phyloP scores from a whole-genome alignment of 1,140 invertebrate species.

The Chymomyza costata region DNA sequence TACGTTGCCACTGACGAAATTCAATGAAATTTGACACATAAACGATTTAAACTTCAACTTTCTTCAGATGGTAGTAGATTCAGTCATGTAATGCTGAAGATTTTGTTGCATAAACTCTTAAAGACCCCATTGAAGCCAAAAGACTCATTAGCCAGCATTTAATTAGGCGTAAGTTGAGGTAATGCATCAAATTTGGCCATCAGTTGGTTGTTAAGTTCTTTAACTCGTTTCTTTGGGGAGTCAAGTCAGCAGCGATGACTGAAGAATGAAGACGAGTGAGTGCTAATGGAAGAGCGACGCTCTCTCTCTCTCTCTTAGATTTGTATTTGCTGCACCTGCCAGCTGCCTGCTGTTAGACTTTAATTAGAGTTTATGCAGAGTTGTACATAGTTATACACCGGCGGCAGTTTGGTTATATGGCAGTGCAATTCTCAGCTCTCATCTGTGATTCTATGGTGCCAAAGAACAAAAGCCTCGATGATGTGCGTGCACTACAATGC shows the following conservation, averaged over 20 bases:
- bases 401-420: neutral
- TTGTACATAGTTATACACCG: no score
- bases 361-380: constrained; percentile 37
- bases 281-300: no score
- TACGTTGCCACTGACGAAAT: constrained; percentile 34
- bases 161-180: constrained; percentile 59
- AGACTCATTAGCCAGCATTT: constrained; percentile 60
- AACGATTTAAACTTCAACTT: constrained; percentile 34
- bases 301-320: constrained; percentile 31
- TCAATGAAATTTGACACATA: constrained; percentile 39
- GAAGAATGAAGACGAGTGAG: no score
- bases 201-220: no score
- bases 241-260: no score
- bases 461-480: constrained; percentile 14
- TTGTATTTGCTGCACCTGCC: constrained; percentile 31
- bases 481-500: constrained; percentile 11
- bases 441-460: no score
- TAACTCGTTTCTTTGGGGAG: no score
- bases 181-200: no score
- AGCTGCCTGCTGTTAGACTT: constrained; percentile 20
- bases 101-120: constrained; percentile 52
- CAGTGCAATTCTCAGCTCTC: constrained; percentile 32
- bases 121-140: constrained; percentile 49
- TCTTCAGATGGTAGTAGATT: constrained; percentile 33
- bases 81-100: constrained; percentile 30